These are phyloP conservation scores for Panurus biarmicus DNA, from an alignment of 2,113 vertebrate genomes.

Conservation along the genomic window DNA sequence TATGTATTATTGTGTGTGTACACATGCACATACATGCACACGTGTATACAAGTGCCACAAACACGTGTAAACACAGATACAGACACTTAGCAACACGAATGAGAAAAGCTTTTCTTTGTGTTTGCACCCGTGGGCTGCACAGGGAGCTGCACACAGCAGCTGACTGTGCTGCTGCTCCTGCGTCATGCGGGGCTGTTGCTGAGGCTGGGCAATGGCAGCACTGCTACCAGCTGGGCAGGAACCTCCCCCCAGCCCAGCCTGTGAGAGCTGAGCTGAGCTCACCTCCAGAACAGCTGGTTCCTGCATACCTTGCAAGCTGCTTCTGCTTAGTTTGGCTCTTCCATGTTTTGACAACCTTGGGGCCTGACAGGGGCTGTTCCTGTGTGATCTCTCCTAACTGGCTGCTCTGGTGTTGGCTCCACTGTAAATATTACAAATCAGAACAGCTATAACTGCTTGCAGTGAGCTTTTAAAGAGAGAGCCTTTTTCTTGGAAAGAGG, in stretches of 20 bases:
- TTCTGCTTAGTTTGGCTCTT: background rate
- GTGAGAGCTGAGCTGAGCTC: background rate
- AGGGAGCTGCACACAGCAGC: background rate
- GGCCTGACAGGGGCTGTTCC: background rate
- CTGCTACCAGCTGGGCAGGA: background rate
- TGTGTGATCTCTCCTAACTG: background rate
- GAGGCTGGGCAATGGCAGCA: background rate
- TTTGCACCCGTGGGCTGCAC: background rate
- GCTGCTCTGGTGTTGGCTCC: background rate
- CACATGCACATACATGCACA: too few relatives aligned
- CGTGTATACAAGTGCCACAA: background rate
- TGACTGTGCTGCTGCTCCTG: background rate
- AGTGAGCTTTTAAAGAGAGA: background rate
- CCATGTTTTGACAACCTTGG: background rate
- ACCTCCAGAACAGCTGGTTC: background rate
- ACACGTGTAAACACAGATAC: background rate
- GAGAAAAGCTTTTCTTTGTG: background rate
- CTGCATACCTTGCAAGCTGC: background rate
- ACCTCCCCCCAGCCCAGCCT: background rate
- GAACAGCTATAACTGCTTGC: background rate
- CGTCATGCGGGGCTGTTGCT: fast-evolving
- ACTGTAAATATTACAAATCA: background rate
- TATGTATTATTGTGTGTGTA: fast-evolving
- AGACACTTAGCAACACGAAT: background rate
- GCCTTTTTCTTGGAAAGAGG: background rate